Evolutionary conservation across 2,113 vertebrate species (phyloP).

Genomic region (Climacteris rufus): DNA sequence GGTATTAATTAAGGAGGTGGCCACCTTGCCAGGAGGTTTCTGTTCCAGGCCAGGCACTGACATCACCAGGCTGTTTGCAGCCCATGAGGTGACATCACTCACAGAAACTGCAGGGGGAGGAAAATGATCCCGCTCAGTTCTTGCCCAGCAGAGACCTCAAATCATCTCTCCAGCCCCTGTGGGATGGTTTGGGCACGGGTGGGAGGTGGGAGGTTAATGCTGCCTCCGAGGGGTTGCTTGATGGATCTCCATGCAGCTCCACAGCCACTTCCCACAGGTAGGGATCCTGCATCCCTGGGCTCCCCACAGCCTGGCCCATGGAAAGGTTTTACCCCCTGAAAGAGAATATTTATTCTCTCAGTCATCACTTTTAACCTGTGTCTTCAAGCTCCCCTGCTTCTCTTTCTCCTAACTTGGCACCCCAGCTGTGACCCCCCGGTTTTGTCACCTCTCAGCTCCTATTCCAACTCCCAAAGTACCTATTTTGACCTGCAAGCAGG

Average conservation of each 20-base stretch:
- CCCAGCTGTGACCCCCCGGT: neutral
- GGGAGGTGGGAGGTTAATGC: rapidly evolving
- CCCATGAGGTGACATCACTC: neutral
- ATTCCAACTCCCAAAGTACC: neutral
- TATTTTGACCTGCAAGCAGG: neutral
- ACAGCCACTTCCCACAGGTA: neutral
- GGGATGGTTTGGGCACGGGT: rapidly evolving
- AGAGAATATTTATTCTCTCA: neutral
- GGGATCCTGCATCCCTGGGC: neutral
- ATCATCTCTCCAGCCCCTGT: neutral
- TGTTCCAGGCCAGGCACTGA: neutral
- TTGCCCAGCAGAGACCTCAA: neutral
- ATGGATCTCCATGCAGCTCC: neutral
- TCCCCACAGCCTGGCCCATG: neutral
- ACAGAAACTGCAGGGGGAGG: neutral
- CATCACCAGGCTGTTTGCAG: rapidly evolving
- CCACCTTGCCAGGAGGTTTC: neutral
- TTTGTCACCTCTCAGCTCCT: neutral
- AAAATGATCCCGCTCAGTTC: neutral
- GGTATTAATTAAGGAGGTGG: rapidly evolving
- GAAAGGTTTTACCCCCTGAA: neutral
- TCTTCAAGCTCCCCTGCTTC: neutral
- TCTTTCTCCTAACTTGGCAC: neutral
- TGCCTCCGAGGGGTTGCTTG: rapidly evolving
- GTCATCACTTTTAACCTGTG: neutral